Evolutionary conservation across 1,140 invertebrate species (phyloP).

Genomic region (Drosophila lacteicornis): DNA sequence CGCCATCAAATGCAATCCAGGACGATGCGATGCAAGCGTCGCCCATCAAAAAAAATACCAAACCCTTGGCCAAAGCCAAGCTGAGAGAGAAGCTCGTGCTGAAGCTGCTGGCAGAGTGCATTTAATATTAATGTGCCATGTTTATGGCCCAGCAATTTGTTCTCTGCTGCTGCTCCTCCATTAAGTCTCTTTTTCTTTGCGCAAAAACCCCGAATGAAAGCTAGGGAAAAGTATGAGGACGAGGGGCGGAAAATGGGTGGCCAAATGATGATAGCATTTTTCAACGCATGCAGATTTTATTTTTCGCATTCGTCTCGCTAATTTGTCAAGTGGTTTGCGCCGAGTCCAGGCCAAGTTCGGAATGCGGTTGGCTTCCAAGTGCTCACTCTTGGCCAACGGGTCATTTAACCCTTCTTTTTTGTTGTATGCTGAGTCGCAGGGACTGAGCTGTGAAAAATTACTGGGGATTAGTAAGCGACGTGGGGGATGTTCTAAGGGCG

Average conservation of each 20-base stretch:
- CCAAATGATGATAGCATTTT: slow-evolving; percentile 69
- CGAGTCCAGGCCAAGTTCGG: slow-evolving; percentile 6
- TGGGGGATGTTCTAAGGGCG: not conserved
- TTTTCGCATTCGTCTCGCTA: slow-evolving; percentile 44
- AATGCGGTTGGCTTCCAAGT: slow-evolving; percentile 18
- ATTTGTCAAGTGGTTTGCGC: slow-evolving; percentile 66
- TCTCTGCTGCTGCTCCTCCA: slow-evolving; percentile 27
- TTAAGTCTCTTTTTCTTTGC: slow-evolving; percentile 34
- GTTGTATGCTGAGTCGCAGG: slow-evolving; percentile 4
- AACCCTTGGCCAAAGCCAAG: not conserved
- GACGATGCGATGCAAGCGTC: slow-evolving; percentile 7
- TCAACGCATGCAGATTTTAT: slow-evolving; percentile 72
- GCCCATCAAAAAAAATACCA: slow-evolving; percentile 17
- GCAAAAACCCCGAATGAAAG: slow-evolving; percentile 13
- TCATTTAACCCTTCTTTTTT: slow-evolving; percentile 60
- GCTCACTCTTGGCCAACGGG: slow-evolving; percentile 29
- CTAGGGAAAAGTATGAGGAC: slow-evolving; percentile 11
- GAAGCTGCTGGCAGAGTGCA: slow-evolving; percentile 58
- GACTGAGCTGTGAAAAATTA: slow-evolving; percentile 21
- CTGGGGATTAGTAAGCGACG: slow-evolving; percentile 9
- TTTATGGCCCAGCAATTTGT: slow-evolving; percentile 77
- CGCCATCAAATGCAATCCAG: slow-evolving; percentile 41
- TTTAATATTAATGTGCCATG: slow-evolving; percentile 80
- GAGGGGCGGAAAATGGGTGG: slow-evolving; percentile 3
- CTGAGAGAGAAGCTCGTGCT: slow-evolving; percentile 16